Base-by-base conservation (phyloP, 2,797 vertebrate genomes). In the Micromesistius poutassou region DNA sequence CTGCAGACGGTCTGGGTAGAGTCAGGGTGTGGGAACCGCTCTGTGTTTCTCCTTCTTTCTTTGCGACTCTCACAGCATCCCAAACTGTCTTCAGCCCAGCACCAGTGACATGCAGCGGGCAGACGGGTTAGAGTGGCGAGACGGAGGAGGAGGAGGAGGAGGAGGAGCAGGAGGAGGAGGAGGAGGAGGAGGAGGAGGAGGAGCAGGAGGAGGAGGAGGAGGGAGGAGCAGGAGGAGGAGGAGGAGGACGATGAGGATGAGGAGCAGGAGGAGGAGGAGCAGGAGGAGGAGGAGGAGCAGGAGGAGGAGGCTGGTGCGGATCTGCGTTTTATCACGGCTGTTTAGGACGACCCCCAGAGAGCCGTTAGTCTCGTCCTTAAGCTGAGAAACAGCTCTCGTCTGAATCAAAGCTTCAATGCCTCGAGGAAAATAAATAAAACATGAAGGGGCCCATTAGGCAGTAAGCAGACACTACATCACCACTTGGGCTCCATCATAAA, bases 81-180 rank as follows among this genome's bases (percentile, higher is more conserved):
- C 82, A 88, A 91, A 88, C 91, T 90, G 89, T 89, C 82, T 91
- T 91, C 22, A 2, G 84, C 76, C 90, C 88, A 81, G 83, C 83
- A 82, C 79, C n/a, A 13, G 19, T 62, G 76, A 84, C 84, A 87
- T 75, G 86, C 82, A 35, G 76, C 19, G 70, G 76, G 77, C 33
- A 73, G 81, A 78, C 74, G 77, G 81, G 81, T 79, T 77, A 6
- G 71, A 50, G 87, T 66, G 79, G 81, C 84, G 74, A 83, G 86
- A 82, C 9, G 50, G 16, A 55, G 19, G 16, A 55, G 19, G 19
- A 55, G 40, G 35, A 33, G 3, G 33, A 35, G 33, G 40, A 42
- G 40, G 40, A 14, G 40, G 40, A 14, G 40, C 31, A 33, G 3
- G 83, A 75, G 76, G 82, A 86, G 85, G 91, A 92, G 33, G 33